Percentiles rank a stretch among this genome's conserved stretches.
Conservation (phyloP, 2,113 vertebrate genomes). For the Anser brachyrhynchus region DNA sequence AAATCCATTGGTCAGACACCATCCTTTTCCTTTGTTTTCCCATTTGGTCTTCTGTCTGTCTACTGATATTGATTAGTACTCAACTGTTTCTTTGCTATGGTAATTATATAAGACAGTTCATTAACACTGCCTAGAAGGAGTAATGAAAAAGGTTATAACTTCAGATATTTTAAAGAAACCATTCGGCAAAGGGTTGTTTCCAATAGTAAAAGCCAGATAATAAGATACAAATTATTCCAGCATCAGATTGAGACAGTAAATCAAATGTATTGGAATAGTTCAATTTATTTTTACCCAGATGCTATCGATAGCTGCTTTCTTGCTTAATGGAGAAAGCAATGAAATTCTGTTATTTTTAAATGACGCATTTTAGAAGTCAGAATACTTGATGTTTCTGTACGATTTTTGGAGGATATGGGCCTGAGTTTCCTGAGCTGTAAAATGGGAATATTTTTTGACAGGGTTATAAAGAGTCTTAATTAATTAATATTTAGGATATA, state of each 20-base stretch:
- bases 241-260: background rate
- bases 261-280: background rate
- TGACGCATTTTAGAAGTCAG: background rate
- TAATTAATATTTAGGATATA: background rate
- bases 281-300: background rate
- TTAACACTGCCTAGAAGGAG: background rate
- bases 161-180: background rate
- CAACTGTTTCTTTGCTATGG: background rate
- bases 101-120: background rate
- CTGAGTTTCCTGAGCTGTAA: background rate
- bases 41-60: background rate
- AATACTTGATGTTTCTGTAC: background rate
- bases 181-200: background rate
- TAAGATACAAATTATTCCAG: background rate
- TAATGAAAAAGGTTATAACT: background rate
- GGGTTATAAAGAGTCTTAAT: background rate
- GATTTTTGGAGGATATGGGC: background rate
- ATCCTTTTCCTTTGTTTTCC: background rate
- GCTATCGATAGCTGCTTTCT: background rate
- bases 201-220: background rate
- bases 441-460: background rate
- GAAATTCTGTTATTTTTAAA: background rate
- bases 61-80: slow-evolving; percentile 15
- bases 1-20: background rate
- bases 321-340: background rate